Evolutionary conservation across 2,113 vertebrate genomes (phyloP).

Genomic region (Cryptomyrus ogoouensis): DNA sequence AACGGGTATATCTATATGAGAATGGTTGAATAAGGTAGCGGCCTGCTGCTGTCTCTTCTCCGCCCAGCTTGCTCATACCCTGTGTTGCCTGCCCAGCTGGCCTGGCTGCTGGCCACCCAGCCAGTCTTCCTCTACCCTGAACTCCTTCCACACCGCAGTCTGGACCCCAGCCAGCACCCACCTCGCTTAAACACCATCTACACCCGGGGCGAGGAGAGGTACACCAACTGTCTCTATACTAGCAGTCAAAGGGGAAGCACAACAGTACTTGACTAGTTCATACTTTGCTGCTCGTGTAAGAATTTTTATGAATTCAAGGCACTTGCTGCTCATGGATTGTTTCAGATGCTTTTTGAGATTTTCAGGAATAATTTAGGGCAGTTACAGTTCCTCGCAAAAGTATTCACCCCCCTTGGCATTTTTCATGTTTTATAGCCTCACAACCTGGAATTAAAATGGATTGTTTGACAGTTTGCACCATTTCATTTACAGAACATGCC

Average conservation of each 20-base stretch:
- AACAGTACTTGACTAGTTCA: not conserved
- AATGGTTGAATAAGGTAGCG: not conserved
- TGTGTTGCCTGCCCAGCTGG: constrained; percentile 70
- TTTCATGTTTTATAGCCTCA: no score
- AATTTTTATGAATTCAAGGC: not conserved
- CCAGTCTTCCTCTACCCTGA: constrained; percentile 85
- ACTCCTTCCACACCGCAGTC: constrained; percentile 71
- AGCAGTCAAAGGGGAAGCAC: not conserved
- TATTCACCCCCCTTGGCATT: no score
- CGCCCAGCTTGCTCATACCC: constrained; percentile 59
- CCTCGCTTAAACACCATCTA: constrained; percentile 71
- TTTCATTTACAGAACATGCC: no score
- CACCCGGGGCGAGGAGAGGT: constrained; percentile 89
- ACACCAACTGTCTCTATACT: constrained; percentile 22
- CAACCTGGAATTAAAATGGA: no score
- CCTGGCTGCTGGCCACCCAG: constrained; percentile 81
- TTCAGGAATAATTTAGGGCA: not conserved
- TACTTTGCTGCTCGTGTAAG: not conserved
- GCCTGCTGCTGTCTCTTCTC: not conserved
- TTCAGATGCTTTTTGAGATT: not conserved
- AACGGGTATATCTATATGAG: not conserved
- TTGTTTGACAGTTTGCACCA: no score
- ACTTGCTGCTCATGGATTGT: not conserved
- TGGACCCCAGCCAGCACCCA: constrained; percentile 65
- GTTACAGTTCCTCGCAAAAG: not conserved